phyloP scores from a whole-genome alignment of 2,113 vertebrate species.

The Craseonycteris thonglongyai region DNA sequence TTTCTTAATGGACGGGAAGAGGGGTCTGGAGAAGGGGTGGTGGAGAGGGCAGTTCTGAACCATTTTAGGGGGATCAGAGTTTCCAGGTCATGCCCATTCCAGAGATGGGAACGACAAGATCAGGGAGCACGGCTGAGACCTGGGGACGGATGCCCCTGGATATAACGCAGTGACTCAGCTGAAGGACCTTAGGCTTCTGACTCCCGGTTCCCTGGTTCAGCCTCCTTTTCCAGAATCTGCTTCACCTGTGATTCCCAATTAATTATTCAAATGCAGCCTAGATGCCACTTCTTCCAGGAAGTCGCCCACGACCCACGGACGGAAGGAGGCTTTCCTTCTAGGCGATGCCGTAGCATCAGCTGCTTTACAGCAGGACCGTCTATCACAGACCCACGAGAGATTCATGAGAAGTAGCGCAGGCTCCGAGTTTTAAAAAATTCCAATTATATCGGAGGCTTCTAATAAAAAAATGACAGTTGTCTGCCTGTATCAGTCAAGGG shows the following conservation, averaged over 20 bases:
- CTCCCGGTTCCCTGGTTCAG: no score
- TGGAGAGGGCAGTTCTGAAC: background rate
- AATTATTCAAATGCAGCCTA: background rate
- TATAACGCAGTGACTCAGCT: rapidly evolving
- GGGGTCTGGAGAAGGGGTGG: background rate
- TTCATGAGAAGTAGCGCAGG: background rate
- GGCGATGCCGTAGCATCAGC: background rate
- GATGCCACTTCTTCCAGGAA: background rate
- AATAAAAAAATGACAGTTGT: background rate
- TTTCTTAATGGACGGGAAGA: constrained; percentile 44
- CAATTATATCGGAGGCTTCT: background rate
- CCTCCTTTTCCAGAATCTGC: background rate
- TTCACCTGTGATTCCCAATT: no score
- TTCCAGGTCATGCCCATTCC: background rate
- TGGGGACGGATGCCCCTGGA: no score
- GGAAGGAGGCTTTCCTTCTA: background rate
- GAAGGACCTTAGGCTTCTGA: background rate
- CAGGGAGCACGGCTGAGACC: background rate
- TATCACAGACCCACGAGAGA: background rate
- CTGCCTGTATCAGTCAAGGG: no score
- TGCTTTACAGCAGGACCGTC: background rate
- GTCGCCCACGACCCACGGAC: background rate
- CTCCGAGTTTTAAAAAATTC: background rate
- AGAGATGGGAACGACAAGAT: background rate
- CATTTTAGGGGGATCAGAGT: no score